A percentile compares a stretch with the other conserved stretches of the same genome.
phyloP scores from a whole-genome alignment of 2,888 invertebrate genomes.

The Tineola bisselliella region DNA sequence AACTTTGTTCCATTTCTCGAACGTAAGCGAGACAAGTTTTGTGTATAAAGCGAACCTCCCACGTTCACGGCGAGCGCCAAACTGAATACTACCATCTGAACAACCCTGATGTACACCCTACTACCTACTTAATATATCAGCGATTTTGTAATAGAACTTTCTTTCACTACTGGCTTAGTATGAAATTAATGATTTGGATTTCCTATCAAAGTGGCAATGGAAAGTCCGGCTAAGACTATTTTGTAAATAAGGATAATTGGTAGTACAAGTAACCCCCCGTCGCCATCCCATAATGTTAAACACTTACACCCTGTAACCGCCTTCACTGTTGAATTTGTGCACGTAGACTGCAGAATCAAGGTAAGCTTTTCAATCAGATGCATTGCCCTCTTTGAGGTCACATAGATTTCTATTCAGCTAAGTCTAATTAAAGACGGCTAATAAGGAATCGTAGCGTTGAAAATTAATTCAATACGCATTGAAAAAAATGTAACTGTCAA shows the following conservation, averaged over 20 bases:
- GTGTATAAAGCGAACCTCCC: neutral
- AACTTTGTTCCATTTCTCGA: conserved; percentile 6
- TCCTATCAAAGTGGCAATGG: too few relatives aligned
- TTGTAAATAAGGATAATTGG: neutral
- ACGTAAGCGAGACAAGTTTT: neutral
- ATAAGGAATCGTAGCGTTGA: neutral
- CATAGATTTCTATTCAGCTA: neutral
- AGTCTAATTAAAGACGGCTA: neutral
- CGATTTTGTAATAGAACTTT: neutral
- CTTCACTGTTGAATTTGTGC: conserved; percentile 19
- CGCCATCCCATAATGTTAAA: neutral
- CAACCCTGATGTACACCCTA: neutral
- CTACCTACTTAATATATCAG: neutral
- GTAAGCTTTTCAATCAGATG: conserved; percentile 50
- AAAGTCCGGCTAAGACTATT: too few relatives aligned
- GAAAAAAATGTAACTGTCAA: too few relatives aligned
- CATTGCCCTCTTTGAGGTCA: conserved; percentile 21
- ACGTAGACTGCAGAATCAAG: conserved; percentile 39
- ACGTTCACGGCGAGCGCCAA: neutral
- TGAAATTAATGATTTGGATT: neutral
- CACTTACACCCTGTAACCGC: neutral
- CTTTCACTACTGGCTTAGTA: neutral
- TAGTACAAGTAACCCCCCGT: neutral
- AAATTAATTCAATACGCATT: too few relatives aligned
- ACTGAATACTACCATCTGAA: neutral